phyloP scores from a whole-genome alignment of 2,888 invertebrate species.

The Hypselothyrea guttata region DNA sequence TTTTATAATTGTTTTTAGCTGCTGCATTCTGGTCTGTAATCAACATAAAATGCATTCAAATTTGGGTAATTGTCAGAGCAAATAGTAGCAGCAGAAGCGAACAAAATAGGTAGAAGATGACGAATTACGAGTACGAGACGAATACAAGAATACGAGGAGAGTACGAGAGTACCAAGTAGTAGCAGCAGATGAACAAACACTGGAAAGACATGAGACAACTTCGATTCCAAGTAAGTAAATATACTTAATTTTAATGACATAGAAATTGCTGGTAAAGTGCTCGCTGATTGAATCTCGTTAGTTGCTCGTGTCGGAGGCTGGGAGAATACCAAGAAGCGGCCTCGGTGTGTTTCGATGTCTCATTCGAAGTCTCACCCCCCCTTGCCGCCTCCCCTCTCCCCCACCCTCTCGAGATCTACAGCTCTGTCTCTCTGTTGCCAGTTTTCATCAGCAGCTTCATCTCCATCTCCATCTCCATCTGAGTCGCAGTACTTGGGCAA shows the following conservation, averaged over 20 bases:
- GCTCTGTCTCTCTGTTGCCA: neutral
- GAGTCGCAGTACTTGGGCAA: constrained; percentile 58
- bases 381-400: neutral
- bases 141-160: too few species aligned
- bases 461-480: constrained; percentile 6
- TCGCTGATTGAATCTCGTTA: constrained; percentile 70
- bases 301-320: constrained; percentile 47
- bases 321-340: constrained; percentile 62
- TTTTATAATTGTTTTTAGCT: neutral
- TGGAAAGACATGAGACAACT: constrained; percentile 40
- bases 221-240: constrained; percentile 67
- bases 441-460: constrained; percentile 7
- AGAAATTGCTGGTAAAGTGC: constrained; percentile 68
- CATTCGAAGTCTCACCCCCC: neutral
- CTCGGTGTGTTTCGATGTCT: constrained; percentile 29
- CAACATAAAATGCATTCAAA: constrained; percentile 48
- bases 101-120: constrained; percentile 2
- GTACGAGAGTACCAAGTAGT: neutral
- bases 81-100: neutral
- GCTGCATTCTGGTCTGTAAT: constrained; percentile 18
- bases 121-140: neutral
- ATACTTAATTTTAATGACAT: constrained; percentile 69
- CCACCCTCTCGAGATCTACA: neutral
- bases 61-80: constrained; percentile 41
- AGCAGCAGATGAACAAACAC: constrained; percentile 19